Conservation (phyloP, 2,888 invertebrate species). For the Troilus luridus region DNA sequence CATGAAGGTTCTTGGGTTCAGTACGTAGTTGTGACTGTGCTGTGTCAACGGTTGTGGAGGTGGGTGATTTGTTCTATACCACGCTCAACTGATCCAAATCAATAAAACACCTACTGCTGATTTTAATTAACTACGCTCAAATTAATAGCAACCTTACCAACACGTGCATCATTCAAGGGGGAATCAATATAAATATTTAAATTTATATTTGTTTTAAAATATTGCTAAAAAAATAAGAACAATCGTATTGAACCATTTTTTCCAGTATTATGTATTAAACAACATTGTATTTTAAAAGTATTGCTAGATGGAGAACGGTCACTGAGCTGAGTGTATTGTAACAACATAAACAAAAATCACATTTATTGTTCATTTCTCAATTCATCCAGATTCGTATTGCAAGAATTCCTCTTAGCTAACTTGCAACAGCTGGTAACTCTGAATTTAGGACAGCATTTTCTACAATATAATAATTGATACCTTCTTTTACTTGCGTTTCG, state of each 20-base stretch:
- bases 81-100: too few species aligned
- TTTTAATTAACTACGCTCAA: not conserved
- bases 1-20: too few species aligned
- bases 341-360: not conserved
- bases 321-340: not conserved
- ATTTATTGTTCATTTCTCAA: not conserved
- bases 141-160: not conserved
- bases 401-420: not conserved
- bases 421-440: not conserved
- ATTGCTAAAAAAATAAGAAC: not conserved
- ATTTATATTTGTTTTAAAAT: not conserved
- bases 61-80: too few species aligned
- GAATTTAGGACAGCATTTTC: not conserved
- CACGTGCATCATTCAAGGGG: not conserved
- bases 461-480: not conserved
- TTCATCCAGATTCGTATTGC: not conserved
- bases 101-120: too few species aligned
- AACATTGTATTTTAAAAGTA: not conserved
- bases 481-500: not conserved
- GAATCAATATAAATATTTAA: not conserved
- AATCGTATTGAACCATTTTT: not conserved
- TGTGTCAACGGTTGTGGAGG: too few species aligned
- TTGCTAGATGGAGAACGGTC: not conserved
- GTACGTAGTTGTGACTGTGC: too few species aligned
- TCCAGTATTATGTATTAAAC: not conserved